Conservation (phyloP, 2,888 invertebrate genomes). For the Copidosoma aretas region DNA sequence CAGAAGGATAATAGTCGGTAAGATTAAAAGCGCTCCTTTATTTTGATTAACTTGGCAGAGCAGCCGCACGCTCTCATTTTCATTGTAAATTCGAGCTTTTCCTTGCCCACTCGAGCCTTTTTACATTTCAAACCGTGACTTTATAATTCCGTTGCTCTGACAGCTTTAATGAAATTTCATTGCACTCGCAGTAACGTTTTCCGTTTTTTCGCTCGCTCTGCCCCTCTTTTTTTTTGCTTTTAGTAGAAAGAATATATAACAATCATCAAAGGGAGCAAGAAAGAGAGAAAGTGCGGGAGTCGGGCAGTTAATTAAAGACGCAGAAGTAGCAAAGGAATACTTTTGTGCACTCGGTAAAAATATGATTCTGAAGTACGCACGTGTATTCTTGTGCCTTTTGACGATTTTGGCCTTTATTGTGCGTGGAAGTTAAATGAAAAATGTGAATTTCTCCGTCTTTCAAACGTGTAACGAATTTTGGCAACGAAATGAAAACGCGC, state of each 20-base stretch:
- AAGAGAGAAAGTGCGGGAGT: no score
- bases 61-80: neutral
- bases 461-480: no score
- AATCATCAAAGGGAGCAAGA: neutral
- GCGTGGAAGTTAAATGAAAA: no score
- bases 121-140: neutral
- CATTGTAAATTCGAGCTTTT: neutral
- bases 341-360: neutral
- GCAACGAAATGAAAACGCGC: no score
- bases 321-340: neutral
- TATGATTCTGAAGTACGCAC: no score
- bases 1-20: neutral
- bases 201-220: neutral
- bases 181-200: neutral
- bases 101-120: neutral
- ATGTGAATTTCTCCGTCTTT: no score
- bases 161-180: slow-evolving; percentile 1
- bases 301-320: neutral
- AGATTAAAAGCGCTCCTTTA: neutral
- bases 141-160: neutral
- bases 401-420: no score
- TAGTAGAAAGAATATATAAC: neutral
- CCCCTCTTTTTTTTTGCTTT: no score
- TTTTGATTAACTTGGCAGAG: neutral
- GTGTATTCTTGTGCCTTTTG: no score